Conservation (phyloP, 2,888 invertebrate genomes). For the Eupithecia dodoneata region DNA sequence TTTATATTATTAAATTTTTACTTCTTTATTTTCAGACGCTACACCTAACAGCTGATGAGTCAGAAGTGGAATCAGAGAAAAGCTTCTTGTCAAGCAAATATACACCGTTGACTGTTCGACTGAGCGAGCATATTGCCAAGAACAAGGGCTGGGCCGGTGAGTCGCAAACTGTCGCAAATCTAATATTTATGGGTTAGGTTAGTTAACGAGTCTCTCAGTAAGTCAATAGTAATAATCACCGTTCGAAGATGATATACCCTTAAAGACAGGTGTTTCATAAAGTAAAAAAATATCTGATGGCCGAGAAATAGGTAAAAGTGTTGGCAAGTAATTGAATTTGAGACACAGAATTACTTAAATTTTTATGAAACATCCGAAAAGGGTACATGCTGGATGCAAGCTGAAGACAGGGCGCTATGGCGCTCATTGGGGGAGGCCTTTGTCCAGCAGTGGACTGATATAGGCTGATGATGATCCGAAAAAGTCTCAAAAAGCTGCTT, state of each 20-base stretch:
- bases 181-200: background rate
- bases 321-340: too few species aligned
- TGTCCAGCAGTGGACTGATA: too few species aligned
- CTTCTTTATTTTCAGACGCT: conserved; percentile 83
- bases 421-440: too few species aligned
- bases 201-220: background rate
- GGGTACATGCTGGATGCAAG: too few species aligned
- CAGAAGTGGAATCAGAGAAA: conserved; percentile 93
- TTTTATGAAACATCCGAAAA: too few species aligned
- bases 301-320: background rate
- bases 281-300: background rate
- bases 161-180: conserved; percentile 28
- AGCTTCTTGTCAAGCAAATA: conserved; percentile 97
- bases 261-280: background rate
- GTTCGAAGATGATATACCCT: background rate
- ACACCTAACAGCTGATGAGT: conserved; percentile 94
- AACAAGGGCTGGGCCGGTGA: conserved; percentile 89
- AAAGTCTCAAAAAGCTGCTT: too few species aligned
- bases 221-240: background rate
- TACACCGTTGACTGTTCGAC: conserved; percentile 95
- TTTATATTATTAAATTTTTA: too few species aligned
- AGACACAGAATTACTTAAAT: too few species aligned
- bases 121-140: conserved; percentile 91
- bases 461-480: too few species aligned
- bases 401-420: too few species aligned